Conservation (phyloP, 2,888 invertebrate genomes). For the Ceramica pisi region DNA sequence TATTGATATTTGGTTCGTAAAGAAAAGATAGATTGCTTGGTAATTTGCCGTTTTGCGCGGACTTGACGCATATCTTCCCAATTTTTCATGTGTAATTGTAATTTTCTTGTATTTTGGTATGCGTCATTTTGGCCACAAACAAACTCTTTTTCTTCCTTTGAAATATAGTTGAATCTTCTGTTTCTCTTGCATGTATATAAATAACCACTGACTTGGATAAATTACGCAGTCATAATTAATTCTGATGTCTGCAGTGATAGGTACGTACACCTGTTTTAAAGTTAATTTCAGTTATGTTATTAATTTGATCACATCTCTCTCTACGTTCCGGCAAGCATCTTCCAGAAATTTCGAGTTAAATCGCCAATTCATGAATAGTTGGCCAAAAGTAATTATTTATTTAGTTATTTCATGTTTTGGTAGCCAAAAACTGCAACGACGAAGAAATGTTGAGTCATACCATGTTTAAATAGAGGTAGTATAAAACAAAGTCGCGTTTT, state of each 20-base stretch:
- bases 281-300: slow-evolving; percentile 24
- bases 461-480: too few species aligned
- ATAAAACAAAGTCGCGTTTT: too few species aligned
- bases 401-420: background rate
- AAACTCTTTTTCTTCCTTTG: too few species aligned
- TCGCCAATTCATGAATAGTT: background rate
- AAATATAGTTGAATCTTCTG: slow-evolving; percentile 10
- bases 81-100: too few species aligned
- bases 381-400: slow-evolving; percentile 11
- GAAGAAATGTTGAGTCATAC: background rate
- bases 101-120: too few species aligned
- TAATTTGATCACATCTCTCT: slow-evolving; percentile 27
- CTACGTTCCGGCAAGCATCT: slow-evolving; percentile 6
- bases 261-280: slow-evolving; percentile 32
- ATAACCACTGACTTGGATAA: slow-evolving; percentile 14
- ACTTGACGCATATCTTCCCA: too few species aligned
- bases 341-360: slow-evolving; percentile 11
- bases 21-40: too few species aligned
- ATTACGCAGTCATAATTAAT: slow-evolving; percentile 38
- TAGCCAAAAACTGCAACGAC: background rate
- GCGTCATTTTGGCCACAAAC: too few species aligned
- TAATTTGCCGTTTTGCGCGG: too few species aligned
- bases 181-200: background rate
- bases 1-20: too few species aligned
- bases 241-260: slow-evolving; percentile 18